Base-by-base conservation (phyloP, 2,113 vertebrate species). In the Salvelinus sp. region DNA sequence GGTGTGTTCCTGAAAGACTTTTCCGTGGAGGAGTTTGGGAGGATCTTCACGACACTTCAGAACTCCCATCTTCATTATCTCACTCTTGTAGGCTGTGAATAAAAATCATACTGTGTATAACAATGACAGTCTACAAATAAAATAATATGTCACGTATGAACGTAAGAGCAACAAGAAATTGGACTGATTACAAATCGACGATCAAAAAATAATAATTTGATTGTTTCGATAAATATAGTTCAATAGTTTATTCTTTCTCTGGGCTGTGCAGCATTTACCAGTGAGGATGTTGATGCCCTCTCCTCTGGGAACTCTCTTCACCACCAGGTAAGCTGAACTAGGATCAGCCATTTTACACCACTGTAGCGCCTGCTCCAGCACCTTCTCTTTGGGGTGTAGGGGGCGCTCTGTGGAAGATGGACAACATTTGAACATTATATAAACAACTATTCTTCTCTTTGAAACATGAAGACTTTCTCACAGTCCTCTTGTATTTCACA, bases 311-410 rank as follows among this genome's bases (percentile, higher is more conserved):
- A 97, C 94, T 86, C 92, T 98, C 89, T 94, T 97, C 78, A 99
- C 94, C 73, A 99, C 88, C 81, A 99, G 90, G 83, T 95, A 96
- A 0, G 97, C 97, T 0, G 97, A 85, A 16, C 97, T 97, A 20
- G 97, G 98, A 87, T 99, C 93, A 0, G 95, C 92, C 82, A 99
- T 94, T 85, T 97, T 96, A 82, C 97, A 99, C 97, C 97, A 99
- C 86, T 98, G 96, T 73, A 99, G 78, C 1, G 97, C 97, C 88
- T 99, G 97, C 75, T 99, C 98, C 85, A 99, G 89, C 28, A 99
- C 97, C 68, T 94, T 97, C 90, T 99, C 97, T 82, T 98, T 99
- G 63, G 97, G 97, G 74, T 98, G 97, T 72, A 99, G 85, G 0
- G 97, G 98, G 16, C 97, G 88, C 83, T 99, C 98, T 99, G 80